Evolutionary conservation across 2,888 invertebrate genomes (phyloP).

Genomic region (Cartodere bifasciata): DNA sequence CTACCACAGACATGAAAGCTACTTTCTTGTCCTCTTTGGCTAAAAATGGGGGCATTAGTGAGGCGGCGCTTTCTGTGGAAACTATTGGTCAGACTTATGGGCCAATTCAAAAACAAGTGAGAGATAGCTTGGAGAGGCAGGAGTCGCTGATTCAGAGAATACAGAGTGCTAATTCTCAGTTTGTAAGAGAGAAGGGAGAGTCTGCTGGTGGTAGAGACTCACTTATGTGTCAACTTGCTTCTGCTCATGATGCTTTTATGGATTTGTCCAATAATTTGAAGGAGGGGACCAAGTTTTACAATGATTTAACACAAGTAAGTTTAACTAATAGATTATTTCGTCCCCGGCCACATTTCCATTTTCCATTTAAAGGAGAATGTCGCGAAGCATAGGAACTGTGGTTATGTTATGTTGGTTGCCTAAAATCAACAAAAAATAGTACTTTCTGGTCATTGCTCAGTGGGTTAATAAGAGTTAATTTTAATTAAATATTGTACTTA

Average conservation of each 20-base stretch:
- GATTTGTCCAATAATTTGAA: conserved; percentile 83
- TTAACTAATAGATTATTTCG: no score
- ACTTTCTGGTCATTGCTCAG: no score
- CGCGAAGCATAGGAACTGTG: no score
- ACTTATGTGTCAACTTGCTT: conserved; percentile 72
- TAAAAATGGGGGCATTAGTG: conserved; percentile 67
- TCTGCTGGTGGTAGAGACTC: conserved; percentile 57
- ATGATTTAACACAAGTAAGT: conserved; percentile 70
- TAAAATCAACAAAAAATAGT: no score
- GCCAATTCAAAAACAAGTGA: conserved; percentile 65
- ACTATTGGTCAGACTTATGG: conserved; percentile 62
- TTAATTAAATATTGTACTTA: no score
- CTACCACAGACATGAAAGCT: conserved; percentile 70
- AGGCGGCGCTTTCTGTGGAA: conserved; percentile 57
- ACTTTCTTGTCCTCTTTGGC: conserved; percentile 64
- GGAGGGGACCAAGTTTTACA: conserved; percentile 95
- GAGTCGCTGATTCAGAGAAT: conserved; percentile 54
- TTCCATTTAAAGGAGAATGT: no score
- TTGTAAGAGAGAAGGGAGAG: conserved; percentile 50
- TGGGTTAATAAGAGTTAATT: no score
- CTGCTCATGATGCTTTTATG: conserved; percentile 84
- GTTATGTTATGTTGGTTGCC: no score
- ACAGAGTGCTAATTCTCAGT: conserved; percentile 47
- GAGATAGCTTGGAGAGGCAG: conserved; percentile 62
- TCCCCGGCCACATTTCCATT: no score